Evolutionary conservation across 2,888 invertebrate genomes (phyloP).

Genomic region (Acleris emargana): DNA sequence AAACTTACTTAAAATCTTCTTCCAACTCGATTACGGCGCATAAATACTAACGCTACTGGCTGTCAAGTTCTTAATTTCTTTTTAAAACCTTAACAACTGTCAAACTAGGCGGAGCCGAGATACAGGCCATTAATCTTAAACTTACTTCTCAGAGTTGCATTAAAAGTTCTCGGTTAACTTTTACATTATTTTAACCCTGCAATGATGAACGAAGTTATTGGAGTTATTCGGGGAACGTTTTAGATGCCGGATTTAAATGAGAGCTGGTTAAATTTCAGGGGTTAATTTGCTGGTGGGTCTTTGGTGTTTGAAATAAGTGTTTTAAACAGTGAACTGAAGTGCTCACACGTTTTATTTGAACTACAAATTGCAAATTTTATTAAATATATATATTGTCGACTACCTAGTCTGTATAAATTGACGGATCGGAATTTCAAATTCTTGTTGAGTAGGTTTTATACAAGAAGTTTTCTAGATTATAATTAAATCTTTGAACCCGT

Average conservation of each 20-base stretch:
- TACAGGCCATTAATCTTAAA: conserved; percentile 33
- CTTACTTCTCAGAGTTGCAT: conserved; percentile 30
- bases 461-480: no score
- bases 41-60: conserved; percentile 23
- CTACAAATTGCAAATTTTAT: no score
- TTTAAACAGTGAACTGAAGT: no score
- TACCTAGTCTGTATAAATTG: no score
- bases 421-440: no score
- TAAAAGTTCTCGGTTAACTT: conserved; percentile 35
- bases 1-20: conserved; percentile 15
- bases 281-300: background rate
- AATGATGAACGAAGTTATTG: conserved; percentile 21
- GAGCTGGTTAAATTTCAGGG: background rate
- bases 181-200: conserved; percentile 36
- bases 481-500: no score
- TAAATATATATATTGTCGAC: no score
- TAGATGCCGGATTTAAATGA: conserved; percentile 12
- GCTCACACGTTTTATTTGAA: no score
- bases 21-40: conserved; percentile 26
- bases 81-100: conserved; percentile 37
- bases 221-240: conserved; percentile 1
- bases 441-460: no score
- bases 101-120: conserved; percentile 28
- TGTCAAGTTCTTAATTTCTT: conserved; percentile 34
- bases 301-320: no score